Base-by-base conservation (phyloP, 92 coral and sea anemone genomes). In the Porites cylindrica region DNA sequence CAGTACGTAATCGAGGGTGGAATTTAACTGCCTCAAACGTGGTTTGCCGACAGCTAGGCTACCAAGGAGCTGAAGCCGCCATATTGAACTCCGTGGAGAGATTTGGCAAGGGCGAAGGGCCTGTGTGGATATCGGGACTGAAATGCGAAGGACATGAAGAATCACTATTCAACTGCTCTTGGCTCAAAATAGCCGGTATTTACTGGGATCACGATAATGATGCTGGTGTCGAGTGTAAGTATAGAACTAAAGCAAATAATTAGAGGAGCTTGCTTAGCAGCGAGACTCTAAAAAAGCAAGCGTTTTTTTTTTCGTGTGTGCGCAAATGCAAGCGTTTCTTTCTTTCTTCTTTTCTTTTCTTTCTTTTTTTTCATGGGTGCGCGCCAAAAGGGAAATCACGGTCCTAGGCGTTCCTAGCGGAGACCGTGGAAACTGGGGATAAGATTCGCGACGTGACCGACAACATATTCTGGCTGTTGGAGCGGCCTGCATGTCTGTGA, bases 41-140 rank as follows among this genome's bases (percentile, higher is more conserved):
- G 62, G 79, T 78, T 10, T 92, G 95, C 64, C 77, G 76, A 9
- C 32, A 85, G 18, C 89, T 92, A 11, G 95, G 93, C 6, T 81
- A 90, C 86, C 86, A 52, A 53, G 93, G 89, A 29, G 88, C 72
- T 17, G 51, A 70, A 43, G 10, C 70, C 66, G 78, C 73, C 68
- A 81, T 92, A 65, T 68, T 75, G 78, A 85, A 69, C 53, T 82
- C 93, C 10, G 82, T 58, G 20, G 91, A 77, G 29, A 65, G 80
- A 20, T 92, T 75, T 86, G 93, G 93, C 16, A 76, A 43, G 56
- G 95, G 95, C 18, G 18, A 70, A 8, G 95, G 95, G 2, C 93
- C 91, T 17, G 84, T 90, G n/a, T 92, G 95, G 95, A 72, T 92
- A 21, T 85, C 90, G 52, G 91, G 87, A 67, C 77, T 92, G 11